Evolutionary conservation across 1,140 invertebrate species (phyloP).

Genomic region (Camponotus vicinus): DNA sequence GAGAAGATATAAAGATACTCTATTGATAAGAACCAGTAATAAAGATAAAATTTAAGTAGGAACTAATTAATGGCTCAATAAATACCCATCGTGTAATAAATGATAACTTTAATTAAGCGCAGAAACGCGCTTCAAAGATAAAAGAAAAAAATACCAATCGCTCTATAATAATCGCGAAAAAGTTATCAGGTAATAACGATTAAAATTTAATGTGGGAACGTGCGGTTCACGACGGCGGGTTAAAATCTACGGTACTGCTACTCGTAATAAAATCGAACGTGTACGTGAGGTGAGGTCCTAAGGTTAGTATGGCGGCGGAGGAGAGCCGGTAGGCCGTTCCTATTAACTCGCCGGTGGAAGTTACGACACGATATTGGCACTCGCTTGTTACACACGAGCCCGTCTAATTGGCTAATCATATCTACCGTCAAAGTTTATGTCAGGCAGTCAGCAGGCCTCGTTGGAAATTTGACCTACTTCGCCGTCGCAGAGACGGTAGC

Average conservation of each 20-base stretch:
- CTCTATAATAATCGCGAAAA: conserved; percentile 5
- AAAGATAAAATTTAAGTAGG: neutral
- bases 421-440: conserved; percentile 64
- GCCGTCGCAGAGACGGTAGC: conserved; percentile 38
- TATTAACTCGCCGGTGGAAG: conserved; percentile 58
- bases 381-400: conserved; percentile 47
- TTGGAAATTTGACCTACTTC: conserved; percentile 60
- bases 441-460: conserved; percentile 49
- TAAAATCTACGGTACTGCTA: conserved; percentile 57
- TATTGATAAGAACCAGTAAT: neutral
- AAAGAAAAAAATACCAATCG: neutral
- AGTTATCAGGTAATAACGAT: conserved; percentile 47
- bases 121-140: neutral
- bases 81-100: neutral
- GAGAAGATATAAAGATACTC: neutral
- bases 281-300: conserved; percentile 36
- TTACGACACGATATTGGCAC: conserved; percentile 61
- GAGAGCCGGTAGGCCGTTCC: conserved; percentile 49
- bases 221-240: conserved; percentile 27
- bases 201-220: conserved; percentile 56
- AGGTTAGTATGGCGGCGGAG: conserved; percentile 52
- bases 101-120: conserved; percentile 14
- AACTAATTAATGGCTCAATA: conserved; percentile 16
- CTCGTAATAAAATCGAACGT: conserved; percentile 57
- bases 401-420: conserved; percentile 65